Conservation (phyloP, 2,797 vertebrate genomes). For the Hoplostethus atlanticus region DNA sequence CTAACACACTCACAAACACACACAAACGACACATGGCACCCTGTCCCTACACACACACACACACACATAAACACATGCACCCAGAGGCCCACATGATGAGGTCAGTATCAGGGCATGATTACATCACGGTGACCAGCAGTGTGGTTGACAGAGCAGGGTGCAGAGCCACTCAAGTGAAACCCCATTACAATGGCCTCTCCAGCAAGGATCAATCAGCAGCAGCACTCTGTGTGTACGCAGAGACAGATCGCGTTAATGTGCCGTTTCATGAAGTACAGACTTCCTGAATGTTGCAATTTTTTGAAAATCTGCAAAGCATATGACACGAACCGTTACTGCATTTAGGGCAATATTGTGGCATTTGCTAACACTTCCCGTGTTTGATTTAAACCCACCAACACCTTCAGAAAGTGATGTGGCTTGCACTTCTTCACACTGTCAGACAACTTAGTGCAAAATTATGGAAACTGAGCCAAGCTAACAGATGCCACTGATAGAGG, state of each 20-base stretch:
- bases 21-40: too few species aligned
- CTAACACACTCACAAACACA: neutral
- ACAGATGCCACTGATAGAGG: too few species aligned
- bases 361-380: conserved; percentile 35
- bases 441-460: conserved; percentile 28
- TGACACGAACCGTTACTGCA: conserved; percentile 45
- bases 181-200: conserved; percentile 78
- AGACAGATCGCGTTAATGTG: conserved; percentile 60
- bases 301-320: conserved; percentile 47
- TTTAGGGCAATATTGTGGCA: conserved; percentile 29
- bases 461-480: neutral
- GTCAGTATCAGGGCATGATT: conserved; percentile 58
- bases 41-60: neutral
- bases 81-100: conserved; percentile 38
- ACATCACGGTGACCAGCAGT: conserved; percentile 72
- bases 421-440: conserved; percentile 52
- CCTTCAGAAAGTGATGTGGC: conserved; percentile 41
- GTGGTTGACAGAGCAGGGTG: conserved; percentile 66
- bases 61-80: neutral
- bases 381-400: conserved; percentile 68
- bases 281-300: conserved; percentile 55
- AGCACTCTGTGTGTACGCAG: conserved; percentile 33
- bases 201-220: conserved; percentile 75
- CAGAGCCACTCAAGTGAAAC: conserved; percentile 80
- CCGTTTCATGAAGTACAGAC: conserved; percentile 52